phyloP scores from a whole-genome alignment of 2,113 vertebrate genomes.

The Malaclemys terrapin region DNA sequence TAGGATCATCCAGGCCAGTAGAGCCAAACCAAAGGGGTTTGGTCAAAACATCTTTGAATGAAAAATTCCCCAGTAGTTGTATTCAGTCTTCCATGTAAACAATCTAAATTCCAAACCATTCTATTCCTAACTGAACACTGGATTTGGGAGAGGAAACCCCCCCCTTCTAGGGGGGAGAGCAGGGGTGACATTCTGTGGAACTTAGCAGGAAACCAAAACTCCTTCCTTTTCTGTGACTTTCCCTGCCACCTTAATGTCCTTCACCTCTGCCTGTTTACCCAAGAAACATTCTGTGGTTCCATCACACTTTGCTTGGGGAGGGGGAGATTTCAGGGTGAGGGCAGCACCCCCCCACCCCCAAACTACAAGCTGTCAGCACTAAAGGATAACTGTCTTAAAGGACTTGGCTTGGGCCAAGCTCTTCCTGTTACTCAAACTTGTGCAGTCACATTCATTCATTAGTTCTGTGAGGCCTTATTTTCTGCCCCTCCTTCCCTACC shows the following conservation, averaged over 20 bases:
- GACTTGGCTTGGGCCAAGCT: neutral
- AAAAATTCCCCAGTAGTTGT: neutral
- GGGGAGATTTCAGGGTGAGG: neutral
- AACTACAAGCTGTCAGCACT: neutral
- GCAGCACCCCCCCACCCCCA: neutral
- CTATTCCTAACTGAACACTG: neutral
- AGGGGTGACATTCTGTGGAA: neutral
- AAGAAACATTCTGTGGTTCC: neutral
- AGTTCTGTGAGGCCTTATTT: neutral
- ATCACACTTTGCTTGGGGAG: neutral
- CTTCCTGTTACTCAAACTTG: neutral
- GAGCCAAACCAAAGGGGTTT: neutral
- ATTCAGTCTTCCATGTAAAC: neutral
- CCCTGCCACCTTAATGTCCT: neutral
- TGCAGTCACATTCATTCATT: neutral
- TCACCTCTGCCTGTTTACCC: neutral
- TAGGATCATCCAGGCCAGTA: neutral
- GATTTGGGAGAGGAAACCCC: neutral
- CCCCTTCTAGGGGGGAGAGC: neutral
- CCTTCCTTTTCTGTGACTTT: neutral
- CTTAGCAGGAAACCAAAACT: neutral
- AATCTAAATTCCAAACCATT: neutral
- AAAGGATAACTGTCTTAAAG: neutral
- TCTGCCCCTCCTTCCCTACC: neutral
- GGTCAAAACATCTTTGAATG: neutral